Percentiles rank a stretch among this genome's conserved stretches.
These are phyloP conservation scores for Zaprionus nigranus DNA, from an alignment of 1,140 invertebrate species.

Conservation along the genomic window DNA sequence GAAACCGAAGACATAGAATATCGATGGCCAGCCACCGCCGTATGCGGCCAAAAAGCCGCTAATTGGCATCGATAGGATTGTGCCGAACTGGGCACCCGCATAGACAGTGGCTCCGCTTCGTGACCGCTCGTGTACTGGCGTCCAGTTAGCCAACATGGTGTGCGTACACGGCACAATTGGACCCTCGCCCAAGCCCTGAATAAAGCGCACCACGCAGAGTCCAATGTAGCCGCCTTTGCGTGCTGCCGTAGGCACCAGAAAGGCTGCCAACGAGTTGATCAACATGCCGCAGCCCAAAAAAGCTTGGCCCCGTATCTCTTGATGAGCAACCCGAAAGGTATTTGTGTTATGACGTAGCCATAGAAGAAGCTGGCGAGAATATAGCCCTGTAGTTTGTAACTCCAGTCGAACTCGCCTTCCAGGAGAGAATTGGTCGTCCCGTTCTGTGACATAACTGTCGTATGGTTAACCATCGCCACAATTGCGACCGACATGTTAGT, in stretches of 20 bases:
- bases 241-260: slow-evolving; percentile 89
- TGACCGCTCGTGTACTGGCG: slow-evolving; percentile 93
- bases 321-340: slow-evolving; percentile 93
- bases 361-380: slow-evolving; percentile 94
- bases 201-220: slow-evolving; percentile 85
- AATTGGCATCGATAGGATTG: slow-evolving; percentile 92
- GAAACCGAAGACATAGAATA: slow-evolving; percentile 93
- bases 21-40: slow-evolving; percentile 92
- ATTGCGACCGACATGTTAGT: slow-evolving; percentile 98
- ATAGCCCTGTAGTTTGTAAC: slow-evolving; percentile 89
- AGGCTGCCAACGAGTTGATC: slow-evolving; percentile 92
- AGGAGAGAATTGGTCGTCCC: slow-evolving; percentile 84
- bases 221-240: slow-evolving; percentile 86
- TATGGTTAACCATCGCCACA: slow-evolving; percentile 96
- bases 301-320: slow-evolving; percentile 92
- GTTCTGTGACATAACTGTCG: slow-evolving; percentile 85
- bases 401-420: slow-evolving; percentile 90
- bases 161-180: slow-evolving; percentile 94
- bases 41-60: slow-evolving; percentile 90
- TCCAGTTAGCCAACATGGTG: slow-evolving; percentile 93
- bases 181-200: slow-evolving; percentile 95
- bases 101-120: slow-evolving; percentile 94
- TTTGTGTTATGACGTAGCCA: slow-evolving; percentile 92
- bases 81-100: slow-evolving; percentile 94
- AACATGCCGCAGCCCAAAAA: slow-evolving; percentile 93